Base-by-base conservation (phyloP, 2,888 invertebrate species). In the Lepidocyrtoides sp. region DNA sequence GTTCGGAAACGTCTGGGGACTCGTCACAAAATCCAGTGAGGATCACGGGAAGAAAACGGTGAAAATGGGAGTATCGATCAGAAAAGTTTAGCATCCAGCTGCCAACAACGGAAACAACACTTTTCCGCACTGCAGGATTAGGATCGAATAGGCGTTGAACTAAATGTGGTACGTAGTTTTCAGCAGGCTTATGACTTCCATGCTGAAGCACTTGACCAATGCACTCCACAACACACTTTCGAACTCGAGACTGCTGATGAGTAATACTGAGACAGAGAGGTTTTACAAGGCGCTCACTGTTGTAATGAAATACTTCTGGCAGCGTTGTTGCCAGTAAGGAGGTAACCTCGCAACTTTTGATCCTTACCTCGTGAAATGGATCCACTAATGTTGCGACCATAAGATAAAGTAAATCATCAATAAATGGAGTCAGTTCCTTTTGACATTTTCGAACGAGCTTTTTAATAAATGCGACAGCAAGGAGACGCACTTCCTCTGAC, bases 61-160 rank as follows among this genome's bases (percentile, higher is more conserved):
- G 97, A 96, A 98, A 98, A 95, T 97, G 98, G 0, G 98, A 98
- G 95, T 99, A 99, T 94, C 99, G 96, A 95, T 99, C 98, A 82
- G 96, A 96, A 88, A 98, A 96, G 85, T 96, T 96, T 32, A 97
- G 95, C 95, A 98, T 96, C 98, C 98, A 98, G 66, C 96, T 96
- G 2, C 98, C 97, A 0, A 98, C 97, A 94, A 98, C 97, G 94
- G 96, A 95, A 0, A 97, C 97, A 2, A 98, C 97, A 93, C 97
- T 97, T 93, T 95, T 95, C 69, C 99, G 96, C 0, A 99, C 98
- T 89, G 96, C 95, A 0, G 97, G 96, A 94, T 97, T 97, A 94
- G 97, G 97, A 95, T 99, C 99, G 96, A 99, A 98, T 3, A 98
- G 95, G 94, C 98, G 96, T 94, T 98, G 98, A 0, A 98, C 98